Evolutionary conservation across 2,888 invertebrate genomes (phyloP).

Genomic region (Brachycybe producta): DNA sequence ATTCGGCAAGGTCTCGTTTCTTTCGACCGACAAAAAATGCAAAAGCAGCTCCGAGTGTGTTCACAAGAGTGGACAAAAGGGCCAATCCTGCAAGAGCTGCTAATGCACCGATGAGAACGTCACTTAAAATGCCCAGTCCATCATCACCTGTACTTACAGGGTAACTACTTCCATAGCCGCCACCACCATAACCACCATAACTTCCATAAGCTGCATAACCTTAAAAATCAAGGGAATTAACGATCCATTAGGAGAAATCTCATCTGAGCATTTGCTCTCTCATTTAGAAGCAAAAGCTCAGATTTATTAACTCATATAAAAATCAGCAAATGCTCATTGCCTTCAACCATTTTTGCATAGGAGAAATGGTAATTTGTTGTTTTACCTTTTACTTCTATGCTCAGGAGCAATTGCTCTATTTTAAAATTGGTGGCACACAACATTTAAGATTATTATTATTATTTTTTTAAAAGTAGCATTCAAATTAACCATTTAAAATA

Average conservation of each 20-base stretch:
- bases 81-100: constrained; percentile 12
- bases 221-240: neutral
- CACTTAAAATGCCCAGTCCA: constrained; percentile 5
- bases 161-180: constrained; percentile 3
- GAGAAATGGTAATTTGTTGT: no score
- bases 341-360: no score
- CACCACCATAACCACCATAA: constrained; percentile 1
- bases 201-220: constrained; percentile 9
- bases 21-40: constrained; percentile 12
- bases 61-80: constrained; percentile 8
- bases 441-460: no score
- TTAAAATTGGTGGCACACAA: no score
- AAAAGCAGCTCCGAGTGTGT: constrained; percentile 4
- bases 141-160: neutral
- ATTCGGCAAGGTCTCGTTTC: constrained; percentile 7
- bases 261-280: no score
- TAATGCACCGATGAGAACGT: constrained; percentile 9
- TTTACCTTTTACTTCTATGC: no score
- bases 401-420: no score
- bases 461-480: no score
- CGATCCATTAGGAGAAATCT: neutral
- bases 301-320: no score
- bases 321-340: no score
- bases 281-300: no score
- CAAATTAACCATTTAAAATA: no score